These are phyloP conservation scores for Tympanuchus pallidicinctus DNA, from an alignment of 2,113 vertebrate species.

Conservation along the genomic window DNA sequence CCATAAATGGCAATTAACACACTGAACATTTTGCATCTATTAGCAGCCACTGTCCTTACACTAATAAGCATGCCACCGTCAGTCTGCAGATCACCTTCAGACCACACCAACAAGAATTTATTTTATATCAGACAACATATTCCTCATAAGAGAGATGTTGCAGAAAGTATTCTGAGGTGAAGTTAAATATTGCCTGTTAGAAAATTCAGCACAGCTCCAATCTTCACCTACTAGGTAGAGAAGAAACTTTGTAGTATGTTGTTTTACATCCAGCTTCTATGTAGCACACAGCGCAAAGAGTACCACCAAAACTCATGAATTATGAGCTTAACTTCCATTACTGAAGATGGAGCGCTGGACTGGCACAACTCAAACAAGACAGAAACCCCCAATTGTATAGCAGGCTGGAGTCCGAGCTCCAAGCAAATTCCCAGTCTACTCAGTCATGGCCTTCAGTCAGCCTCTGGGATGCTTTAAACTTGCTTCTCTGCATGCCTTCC, in stretches of 20 bases:
- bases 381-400: neutral
- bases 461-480: neutral
- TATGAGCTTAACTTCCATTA: neutral
- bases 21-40: neutral
- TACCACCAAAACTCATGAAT: neutral
- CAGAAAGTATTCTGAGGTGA: neutral
- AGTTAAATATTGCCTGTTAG: neutral
- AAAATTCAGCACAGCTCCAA: neutral
- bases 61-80: neutral
- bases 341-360: neutral
- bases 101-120: neutral
- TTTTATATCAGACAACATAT: neutral
- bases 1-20: neutral
- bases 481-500: neutral
- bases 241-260: neutral
- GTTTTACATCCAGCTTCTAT: neutral
- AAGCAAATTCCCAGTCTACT: neutral
- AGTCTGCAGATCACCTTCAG: neutral
- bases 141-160: neutral
- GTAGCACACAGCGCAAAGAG: neutral
- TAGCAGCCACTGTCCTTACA: neutral
- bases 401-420: neutral
- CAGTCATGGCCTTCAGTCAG: neutral
- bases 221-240: neutral
- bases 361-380: neutral